Evolutionary conservation across 2,797 vertebrate genomes (phyloP), one percentile per base, ranked within the genome.

Genomic region (Octomys mimax): DNA sequence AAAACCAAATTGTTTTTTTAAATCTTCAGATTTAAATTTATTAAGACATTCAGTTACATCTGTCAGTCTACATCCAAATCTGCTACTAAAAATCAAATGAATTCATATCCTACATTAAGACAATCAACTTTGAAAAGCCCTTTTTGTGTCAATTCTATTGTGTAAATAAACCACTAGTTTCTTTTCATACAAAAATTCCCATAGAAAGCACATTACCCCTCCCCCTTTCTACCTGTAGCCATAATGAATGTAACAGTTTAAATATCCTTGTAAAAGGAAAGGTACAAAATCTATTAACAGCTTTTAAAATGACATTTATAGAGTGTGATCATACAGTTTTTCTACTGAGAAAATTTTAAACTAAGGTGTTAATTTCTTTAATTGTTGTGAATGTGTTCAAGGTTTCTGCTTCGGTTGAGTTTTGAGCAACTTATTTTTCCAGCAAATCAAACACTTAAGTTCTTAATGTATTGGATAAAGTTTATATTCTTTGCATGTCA

Each of bases 1-100:
- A 85, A 66, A 92, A 86, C 24, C 80, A 42, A 86, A 8, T 14
- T n/a, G 33, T 68, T 68, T 42, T 26, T 28, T 49, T 49, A 49
- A 49, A 98, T 98, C 98, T 98, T 99, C 98, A 99, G 98, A 99
- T 98, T 99, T 98, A 98, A 97, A 98, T 99, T 99, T 99, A 99
- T 99, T 99, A 99, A 99, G 99, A 99, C 99, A 99, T 99, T 99
- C 99, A 99, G 96, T 99, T 99, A 99, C 99, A 99, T 99, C 99
- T 98, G 98, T 98, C 98, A 98, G 99, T 99, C 98, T 99, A 99
- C 98, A 99, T 98, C 98, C 99, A 99, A 98, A 98, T 99, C 98
- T 98, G 98, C 98, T 99, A 99, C 98, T 98, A 98, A 99, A 99
- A 98, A 99, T 97, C 98, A 98, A 98, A 98, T 98, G 98, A 98